Percentiles rank a stretch among this genome's conserved stretches.
Conservation (phyloP, 2,797 vertebrate species). For the Enteromius radiatus region DNA sequence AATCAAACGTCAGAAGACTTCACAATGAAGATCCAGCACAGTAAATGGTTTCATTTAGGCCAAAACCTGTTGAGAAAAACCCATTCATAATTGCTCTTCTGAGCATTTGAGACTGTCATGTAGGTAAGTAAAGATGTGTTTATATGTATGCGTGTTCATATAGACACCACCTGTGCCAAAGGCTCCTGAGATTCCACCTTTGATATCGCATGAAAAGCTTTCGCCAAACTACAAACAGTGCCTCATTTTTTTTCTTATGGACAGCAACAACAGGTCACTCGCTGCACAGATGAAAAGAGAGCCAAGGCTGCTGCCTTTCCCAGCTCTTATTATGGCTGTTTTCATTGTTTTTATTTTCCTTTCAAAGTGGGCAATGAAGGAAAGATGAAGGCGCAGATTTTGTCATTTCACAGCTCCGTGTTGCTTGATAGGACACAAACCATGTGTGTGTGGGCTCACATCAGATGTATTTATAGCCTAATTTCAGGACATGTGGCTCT, state of each 20-base stretch:
- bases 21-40: slow-evolving; percentile 68
- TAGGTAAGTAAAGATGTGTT: slow-evolving; percentile 13
- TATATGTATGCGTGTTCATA: slow-evolving; percentile 69
- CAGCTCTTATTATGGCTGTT: slow-evolving; percentile 66
- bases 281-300: slow-evolving; percentile 82
- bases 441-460: slow-evolving; percentile 2
- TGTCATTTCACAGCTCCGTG: slow-evolving; percentile 19
- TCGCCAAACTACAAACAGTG: slow-evolving; percentile 72
- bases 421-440: slow-evolving; percentile 18
- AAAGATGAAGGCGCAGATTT: slow-evolving; percentile 31
- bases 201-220: slow-evolving; percentile 76
- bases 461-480: slow-evolving; percentile 26
- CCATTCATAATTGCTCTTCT: slow-evolving; percentile 11
- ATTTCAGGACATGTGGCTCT: slow-evolving; percentile 11
- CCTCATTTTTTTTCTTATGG: slow-evolving; percentile 69
- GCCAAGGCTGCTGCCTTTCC: slow-evolving; percentile 66
- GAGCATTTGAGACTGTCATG: background rate
- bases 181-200: slow-evolving; percentile 76
- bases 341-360: slow-evolving; percentile 44
- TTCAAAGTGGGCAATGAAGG: slow-evolving; percentile 35
- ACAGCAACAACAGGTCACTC: slow-evolving; percentile 78
- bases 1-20: slow-evolving; percentile 70
- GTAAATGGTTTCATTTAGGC: slow-evolving; percentile 72
- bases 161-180: slow-evolving; percentile 76
- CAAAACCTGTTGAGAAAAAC: slow-evolving; percentile 58